These are phyloP conservation scores for Sepiola atlantica DNA, from an alignment of 2,888 invertebrate genomes.

Conservation along the genomic window DNA sequence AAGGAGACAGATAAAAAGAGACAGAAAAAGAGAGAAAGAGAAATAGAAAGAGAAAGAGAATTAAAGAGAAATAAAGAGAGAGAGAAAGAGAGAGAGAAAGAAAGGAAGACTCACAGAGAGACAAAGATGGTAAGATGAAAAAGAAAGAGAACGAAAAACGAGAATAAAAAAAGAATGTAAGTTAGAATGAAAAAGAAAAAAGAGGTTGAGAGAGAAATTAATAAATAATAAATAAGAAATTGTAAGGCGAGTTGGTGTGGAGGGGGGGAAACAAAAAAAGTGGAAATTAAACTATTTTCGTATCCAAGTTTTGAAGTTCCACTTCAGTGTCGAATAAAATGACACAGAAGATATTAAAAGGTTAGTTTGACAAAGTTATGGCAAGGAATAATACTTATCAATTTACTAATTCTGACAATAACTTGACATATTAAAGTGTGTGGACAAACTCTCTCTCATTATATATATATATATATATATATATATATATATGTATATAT, in stretches of 20 bases:
- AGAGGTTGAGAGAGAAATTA: background rate
- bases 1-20: too few relatives aligned
- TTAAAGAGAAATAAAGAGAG: too few relatives aligned
- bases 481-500: background rate
- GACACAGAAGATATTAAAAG: background rate
- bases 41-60: too few relatives aligned
- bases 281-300: background rate
- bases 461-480: too few relatives aligned
- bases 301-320: background rate
- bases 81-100: background rate
- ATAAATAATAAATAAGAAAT: background rate
- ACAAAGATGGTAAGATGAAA: too few relatives aligned
- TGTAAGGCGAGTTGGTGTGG: background rate
- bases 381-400: background rate
- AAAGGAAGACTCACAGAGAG: too few relatives aligned
- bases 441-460: too few relatives aligned
- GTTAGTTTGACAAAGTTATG: background rate
- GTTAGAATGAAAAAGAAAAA: too few relatives aligned
- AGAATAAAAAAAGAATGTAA: too few relatives aligned
- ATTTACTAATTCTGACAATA: background rate
- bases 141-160: too few relatives aligned
- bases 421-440: background rate
- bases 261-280: background rate
- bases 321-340: background rate
- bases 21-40: background rate